phyloP scores from a whole-genome alignment of 2,888 invertebrate genomes.

The Leptopterna dolabrata region DNA sequence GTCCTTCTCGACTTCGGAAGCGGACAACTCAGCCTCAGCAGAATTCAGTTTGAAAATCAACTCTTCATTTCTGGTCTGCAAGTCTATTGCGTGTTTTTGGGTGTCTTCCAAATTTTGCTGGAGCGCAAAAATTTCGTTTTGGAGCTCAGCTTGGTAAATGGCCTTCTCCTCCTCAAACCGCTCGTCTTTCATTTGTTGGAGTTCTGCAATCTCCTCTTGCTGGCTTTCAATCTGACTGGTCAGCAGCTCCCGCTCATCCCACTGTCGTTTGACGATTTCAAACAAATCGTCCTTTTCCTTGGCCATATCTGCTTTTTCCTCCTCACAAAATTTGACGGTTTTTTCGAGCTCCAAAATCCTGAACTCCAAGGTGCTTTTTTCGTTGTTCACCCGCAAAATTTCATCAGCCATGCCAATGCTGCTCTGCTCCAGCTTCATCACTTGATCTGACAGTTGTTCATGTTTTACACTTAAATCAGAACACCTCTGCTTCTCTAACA shows the following conservation, averaged over 20 bases:
- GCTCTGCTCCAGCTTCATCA: background rate
- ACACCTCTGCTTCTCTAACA: constrained; percentile 59
- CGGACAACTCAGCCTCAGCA: constrained; percentile 53
- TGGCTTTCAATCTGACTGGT: constrained; percentile 52
- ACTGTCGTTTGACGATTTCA: constrained; percentile 56
- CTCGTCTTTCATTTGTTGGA: constrained; percentile 55
- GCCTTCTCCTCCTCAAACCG: constrained; percentile 54
- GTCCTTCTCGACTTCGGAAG: constrained; percentile 50
- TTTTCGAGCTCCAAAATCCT: constrained; percentile 18
- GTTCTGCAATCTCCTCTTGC: constrained; percentile 56
- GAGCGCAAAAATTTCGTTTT: constrained; percentile 57
- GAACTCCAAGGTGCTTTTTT: background rate
- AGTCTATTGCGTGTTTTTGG: constrained; percentile 48
- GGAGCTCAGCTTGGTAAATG: constrained; percentile 56
- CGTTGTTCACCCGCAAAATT: constrained; percentile 9
- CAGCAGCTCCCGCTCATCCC: constrained; percentile 57
- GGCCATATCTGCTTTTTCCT: constrained; percentile 32
- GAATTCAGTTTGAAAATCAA: constrained; percentile 57
- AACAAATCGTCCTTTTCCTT: constrained; percentile 57
- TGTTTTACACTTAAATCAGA: constrained; percentile 49
- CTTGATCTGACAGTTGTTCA: constrained; percentile 17
- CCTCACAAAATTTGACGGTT: background rate
- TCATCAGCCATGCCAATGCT: background rate
- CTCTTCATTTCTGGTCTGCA: constrained; percentile 50
- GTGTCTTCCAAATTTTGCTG: constrained; percentile 57